Percentiles rank a stretch among this genome's conserved stretches.
Conservation (phyloP, 2,797 vertebrate species). For the Microctenopoma steveboyesi region DNA sequence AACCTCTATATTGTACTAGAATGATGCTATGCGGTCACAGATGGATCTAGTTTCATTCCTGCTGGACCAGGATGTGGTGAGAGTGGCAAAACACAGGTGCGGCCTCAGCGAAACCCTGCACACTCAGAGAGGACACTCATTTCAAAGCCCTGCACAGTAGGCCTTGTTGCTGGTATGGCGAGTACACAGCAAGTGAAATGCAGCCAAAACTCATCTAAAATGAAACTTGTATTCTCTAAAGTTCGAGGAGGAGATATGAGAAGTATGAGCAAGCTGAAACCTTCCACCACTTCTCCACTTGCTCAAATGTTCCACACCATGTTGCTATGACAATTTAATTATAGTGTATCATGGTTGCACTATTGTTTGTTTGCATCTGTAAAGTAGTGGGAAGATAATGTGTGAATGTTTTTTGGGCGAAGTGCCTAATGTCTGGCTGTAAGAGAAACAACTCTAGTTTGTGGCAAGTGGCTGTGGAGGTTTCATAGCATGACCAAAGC, state of each 20-base stretch:
- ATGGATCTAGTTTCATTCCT: slow-evolving; percentile 50
- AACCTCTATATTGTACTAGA: not conserved
- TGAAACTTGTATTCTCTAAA: slow-evolving; percentile 45
- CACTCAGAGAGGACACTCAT: slow-evolving; percentile 36
- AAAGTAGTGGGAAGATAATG: slow-evolving; percentile 64
- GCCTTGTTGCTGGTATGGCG: slow-evolving; percentile 14
- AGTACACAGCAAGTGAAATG: slow-evolving; percentile 17
- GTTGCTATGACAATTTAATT: slow-evolving; percentile 78
- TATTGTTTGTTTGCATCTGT: slow-evolving; percentile 62
- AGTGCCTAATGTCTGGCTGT: slow-evolving; percentile 36
- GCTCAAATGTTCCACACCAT: slow-evolving; percentile 42
- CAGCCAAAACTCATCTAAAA: slow-evolving; percentile 51
- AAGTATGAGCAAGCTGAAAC: slow-evolving; percentile 56
- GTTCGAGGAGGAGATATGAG: slow-evolving; percentile 49
- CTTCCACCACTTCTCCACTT: slow-evolving; percentile 58
- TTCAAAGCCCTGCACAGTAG: slow-evolving; percentile 24
- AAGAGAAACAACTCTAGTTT: slow-evolving; percentile 48
- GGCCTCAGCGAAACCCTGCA: slow-evolving; percentile 57
- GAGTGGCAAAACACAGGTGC: slow-evolving; percentile 47
- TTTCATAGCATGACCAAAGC: slow-evolving; percentile 58
- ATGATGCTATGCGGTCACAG: not conserved
- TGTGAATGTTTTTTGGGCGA: slow-evolving; percentile 67
- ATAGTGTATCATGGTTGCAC: slow-evolving; percentile 52
- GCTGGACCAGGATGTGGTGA: slow-evolving; percentile 72
- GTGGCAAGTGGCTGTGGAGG: slow-evolving; percentile 54